Conservation (phyloP, 2,797 vertebrate species). For the Botia kubotai region DNA sequence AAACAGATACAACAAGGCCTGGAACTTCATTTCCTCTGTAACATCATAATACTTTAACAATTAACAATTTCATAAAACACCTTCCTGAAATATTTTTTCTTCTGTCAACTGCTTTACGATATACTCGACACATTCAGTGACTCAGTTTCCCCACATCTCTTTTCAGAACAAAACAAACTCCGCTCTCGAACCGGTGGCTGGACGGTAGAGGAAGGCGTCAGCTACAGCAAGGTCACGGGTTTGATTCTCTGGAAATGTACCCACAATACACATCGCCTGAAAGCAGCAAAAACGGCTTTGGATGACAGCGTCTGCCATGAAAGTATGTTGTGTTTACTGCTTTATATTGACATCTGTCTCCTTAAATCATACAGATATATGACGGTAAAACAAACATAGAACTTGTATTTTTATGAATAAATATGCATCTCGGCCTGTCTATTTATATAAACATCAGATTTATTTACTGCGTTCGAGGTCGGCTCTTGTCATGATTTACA, state of each 20-base stretch:
- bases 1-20: conserved; percentile 47
- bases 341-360: not conserved
- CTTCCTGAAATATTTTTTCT: conserved; percentile 56
- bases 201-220: not conserved
- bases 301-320: not conserved
- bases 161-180: conserved; percentile 20
- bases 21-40: conserved; percentile 61
- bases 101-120: conserved; percentile 53
- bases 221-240: not conserved
- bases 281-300: not conserved
- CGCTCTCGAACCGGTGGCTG: conserved; percentile 63
- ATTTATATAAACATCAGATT: conserved; percentile 16
- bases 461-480: conserved; percentile 37
- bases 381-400: conserved; percentile 11
- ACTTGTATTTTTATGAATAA: conserved; percentile 22
- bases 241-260: not conserved
- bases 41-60: conserved; percentile 35
- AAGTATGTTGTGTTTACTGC: not conserved
- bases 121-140: conserved; percentile 68
- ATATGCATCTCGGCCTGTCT: not conserved
- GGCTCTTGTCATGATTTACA: not conserved
- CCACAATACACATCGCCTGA: not conserved
- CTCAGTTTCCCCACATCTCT: conserved; percentile 53
- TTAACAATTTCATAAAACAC: conserved; percentile 47
- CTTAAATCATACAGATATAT: not conserved